Base-by-base conservation (phyloP, 2,113 vertebrate species). In the Hippolais icterina region DNA sequence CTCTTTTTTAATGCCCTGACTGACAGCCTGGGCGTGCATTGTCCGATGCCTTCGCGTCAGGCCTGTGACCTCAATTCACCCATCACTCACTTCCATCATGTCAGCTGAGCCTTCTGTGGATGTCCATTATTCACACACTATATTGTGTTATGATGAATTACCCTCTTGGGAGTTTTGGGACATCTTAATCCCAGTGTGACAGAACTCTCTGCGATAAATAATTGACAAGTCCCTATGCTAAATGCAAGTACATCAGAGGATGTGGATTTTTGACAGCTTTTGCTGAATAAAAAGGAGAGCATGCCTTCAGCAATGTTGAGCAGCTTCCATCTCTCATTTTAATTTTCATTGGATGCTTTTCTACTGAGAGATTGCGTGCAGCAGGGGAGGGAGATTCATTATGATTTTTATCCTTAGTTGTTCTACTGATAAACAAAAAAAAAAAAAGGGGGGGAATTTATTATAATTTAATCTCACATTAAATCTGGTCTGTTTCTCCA, bases 121-220 rank as follows among this genome's bases (percentile, higher is more conserved):
- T 95, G 83, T 91, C 93, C 86, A 90, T 97, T 97, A 93, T 97
- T 94, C 96, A 81, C 95, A 87, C 85, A 83, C 93, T 96, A 44
- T 96, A 97, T 97, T 96, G 97, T 94, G 95, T 79, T 93, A 94
- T 98, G 98, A 98, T 98, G 97, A 97, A 98, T 98, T 96, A 94
- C 90, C 54, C 98, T 94, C 91, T 65, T 93, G 97, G 94, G 97
- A 93, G 92, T 97, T 97, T 97, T 90, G 96, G 96, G 94, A 98
- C 87, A 92, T 98, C 98, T 98, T 98, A 98, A 98, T 98, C 97
- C 96, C 95, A 94, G 72, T 68, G 85, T 97, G 97, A 97, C 97
- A 98, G 97, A 97, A 87, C 63, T 94, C 82, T 90, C 79, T 93
- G 84, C 1, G 0, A 98, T 98, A 97, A 98, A 98, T 98, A 98